Conservation (phyloP, 2,797 vertebrate genomes). For the Karalla daura region DNA sequence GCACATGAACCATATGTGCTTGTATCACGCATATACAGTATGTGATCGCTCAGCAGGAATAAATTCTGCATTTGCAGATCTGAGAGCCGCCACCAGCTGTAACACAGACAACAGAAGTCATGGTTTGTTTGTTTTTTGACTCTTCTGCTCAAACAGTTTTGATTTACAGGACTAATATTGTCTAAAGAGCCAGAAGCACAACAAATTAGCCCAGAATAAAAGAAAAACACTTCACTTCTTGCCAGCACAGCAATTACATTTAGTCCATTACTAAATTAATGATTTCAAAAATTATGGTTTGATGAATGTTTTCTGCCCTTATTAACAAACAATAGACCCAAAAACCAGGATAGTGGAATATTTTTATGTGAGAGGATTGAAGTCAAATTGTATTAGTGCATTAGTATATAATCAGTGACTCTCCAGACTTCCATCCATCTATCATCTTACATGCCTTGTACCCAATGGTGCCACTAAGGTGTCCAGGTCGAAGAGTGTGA, state of each 20-base stretch:
- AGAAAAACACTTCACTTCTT: slow-evolving; percentile 18
- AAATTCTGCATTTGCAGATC: neutral
- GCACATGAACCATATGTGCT: slow-evolving; percentile 6
- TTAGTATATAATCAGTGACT: slow-evolving; percentile 4
- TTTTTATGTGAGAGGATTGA: neutral
- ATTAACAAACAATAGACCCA: slow-evolving; percentile 19
- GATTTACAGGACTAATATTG: slow-evolving; percentile 36
- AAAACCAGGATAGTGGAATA: neutral
- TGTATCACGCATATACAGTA: slow-evolving; percentile 12
- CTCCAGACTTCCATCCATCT: too few relatives aligned
- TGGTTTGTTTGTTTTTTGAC: slow-evolving; percentile 29
- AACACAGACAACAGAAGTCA: slow-evolving; percentile 19
- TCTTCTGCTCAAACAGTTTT: slow-evolving; percentile 23
- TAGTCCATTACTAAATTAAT: slow-evolving; percentile 12
- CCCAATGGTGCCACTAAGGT: too few relatives aligned
- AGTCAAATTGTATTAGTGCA: neutral
- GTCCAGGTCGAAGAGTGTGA: too few relatives aligned
- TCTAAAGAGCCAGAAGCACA: slow-evolving; percentile 18
- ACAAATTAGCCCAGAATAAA: slow-evolving; percentile 3
- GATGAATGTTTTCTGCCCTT: slow-evolving; percentile 7
- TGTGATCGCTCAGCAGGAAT: slow-evolving; percentile 18
- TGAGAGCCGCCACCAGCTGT: neutral
- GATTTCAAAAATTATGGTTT: neutral
- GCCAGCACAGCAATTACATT: neutral
- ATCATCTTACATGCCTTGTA: too few relatives aligned